Evolutionary conservation across 2,888 invertebrate genomes (phyloP), one percentile per base, ranked within the genome.

Genomic region (Cremastinae sp.): DNA sequence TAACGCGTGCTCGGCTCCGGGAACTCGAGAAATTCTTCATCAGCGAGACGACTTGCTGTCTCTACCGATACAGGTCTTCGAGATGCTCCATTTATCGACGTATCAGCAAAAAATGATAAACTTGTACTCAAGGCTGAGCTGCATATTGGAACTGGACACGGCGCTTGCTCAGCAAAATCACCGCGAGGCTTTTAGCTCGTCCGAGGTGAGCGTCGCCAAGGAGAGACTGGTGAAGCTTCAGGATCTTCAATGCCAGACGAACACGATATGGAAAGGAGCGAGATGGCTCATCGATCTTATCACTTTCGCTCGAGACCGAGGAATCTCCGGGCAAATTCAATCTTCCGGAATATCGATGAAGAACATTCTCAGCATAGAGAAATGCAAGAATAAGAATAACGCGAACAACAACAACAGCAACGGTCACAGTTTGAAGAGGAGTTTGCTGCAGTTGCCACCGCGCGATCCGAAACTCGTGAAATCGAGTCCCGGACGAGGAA

Each of bases 241-340:
- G 86, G 95, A 96, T 64, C 92, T 98, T 47, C 98, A 98, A 87
- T 91, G 93, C 37, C 95, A 94, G 84, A 91, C 98, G 53, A 98
- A 98, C 85, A 90, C 93, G 0, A 94, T 97, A 1, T 99, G 99
- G 99, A 97, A 97, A 86, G 94, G 95, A 16, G 95, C 97, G 49
- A 93, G 99, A 14, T 99, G 99, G 99, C 92, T 99, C 16, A 96
- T 98, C 93, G 98, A 98, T 86, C 95, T 98, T 4, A 97, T 99
- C 66, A 94, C 96, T 0, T 97, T 97, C 87, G 98, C 98, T 0
- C 93, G 99, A 75, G 98, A 98, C 86, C 93, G 95, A 45, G 91
- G 91, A 16, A 83, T 86, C 0, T 85, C 85, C 0, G 37, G 69
- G 12, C 62, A 77, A 64, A 9, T 49, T 5, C 28, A 28, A 0